Evolutionary conservation across 2,888 invertebrate genomes (phyloP), one percentile per base, ranked within the genome.

Genomic region (Tromatobia lineatoria): DNA sequence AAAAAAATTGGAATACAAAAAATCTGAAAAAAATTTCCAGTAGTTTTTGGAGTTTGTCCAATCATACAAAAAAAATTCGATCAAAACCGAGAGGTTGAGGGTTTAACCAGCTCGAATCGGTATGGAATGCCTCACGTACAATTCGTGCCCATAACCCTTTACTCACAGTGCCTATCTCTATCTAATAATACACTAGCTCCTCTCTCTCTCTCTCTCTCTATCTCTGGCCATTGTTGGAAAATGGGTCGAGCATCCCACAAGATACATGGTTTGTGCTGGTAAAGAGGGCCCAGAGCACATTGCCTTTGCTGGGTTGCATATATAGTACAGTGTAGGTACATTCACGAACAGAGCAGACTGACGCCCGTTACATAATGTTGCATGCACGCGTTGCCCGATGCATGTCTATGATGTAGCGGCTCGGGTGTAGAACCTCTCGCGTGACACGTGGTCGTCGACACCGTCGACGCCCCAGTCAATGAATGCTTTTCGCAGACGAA

Each of bases 191-290:
- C 69, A 76, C 76, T 64, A 64, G 76, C 74, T 50, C 11, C 45
- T 38, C 66, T 52, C 50, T 42, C 34, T n/a, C 70, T 77, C 71
- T 76, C 47, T 45, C 69, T 52, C 52, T 57, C 20, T 13, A 79
- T 20, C 70, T 47, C 70, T 54, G 57, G 69, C 54, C 80, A 87
- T 87, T 86, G 87, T 87, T 80, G 82, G 77, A 67, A 87, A 84
- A 86, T 86, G 64, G 87, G 87, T 87, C 87, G 86, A 84, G 80
- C 71, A 69, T 77, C 76, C 83, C 79, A 81, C 82, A 83, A 83
- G 80, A 83, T 80, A 66, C 83, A 83, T 73, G 59, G 80, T 57
- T 71, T 76, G 52, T 50, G 38, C 71, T 11, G 50, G 73, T 15
- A 57, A 23, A 38, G n/a, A 70, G 13, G 0, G 7, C 20, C 20